Conservation (phyloP, 2,797 vertebrate genomes). For the Molossus molossus region DNA sequence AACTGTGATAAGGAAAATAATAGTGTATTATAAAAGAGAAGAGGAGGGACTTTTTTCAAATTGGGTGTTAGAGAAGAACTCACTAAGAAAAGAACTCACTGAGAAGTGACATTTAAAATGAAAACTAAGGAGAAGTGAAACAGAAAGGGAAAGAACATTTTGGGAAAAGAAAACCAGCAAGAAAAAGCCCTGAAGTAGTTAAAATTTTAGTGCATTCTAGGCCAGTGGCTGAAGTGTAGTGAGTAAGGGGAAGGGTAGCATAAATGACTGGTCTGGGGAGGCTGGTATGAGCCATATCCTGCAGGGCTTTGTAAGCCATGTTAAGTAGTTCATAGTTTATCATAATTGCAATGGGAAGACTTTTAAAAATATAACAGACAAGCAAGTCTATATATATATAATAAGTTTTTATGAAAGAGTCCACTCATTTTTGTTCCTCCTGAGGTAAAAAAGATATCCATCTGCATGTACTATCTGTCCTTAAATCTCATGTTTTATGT, state of each 20-base stretch:
- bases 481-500: conserved; percentile 45
- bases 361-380: conserved; percentile 57
- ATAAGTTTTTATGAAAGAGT: conserved; percentile 51
- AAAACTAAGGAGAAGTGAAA: conserved; percentile 6
- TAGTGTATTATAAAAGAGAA: conserved; percentile 59
- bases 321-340: conserved; percentile 42
- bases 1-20: conserved; percentile 61
- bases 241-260: background rate
- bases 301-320: conserved; percentile 10
- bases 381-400: conserved; percentile 4
- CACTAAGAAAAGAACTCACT: conserved; percentile 45
- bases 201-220: conserved; percentile 46
- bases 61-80: conserved; percentile 16
- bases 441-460: conserved; percentile 57
- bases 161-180: conserved; percentile 32
- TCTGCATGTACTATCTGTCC: background rate
- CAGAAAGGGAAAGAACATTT: conserved; percentile 12
- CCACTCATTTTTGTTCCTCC: background rate
- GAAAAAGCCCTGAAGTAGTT: conserved; percentile 29
- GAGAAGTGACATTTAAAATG: conserved; percentile 62
- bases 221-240: background rate
- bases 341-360: conserved; percentile 29
- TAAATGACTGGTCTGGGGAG: background rate
- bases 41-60: background rate
- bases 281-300: background rate